phyloP scores from a whole-genome alignment of 2,888 invertebrate species.

The Caenorhabditis sp. region DNA sequence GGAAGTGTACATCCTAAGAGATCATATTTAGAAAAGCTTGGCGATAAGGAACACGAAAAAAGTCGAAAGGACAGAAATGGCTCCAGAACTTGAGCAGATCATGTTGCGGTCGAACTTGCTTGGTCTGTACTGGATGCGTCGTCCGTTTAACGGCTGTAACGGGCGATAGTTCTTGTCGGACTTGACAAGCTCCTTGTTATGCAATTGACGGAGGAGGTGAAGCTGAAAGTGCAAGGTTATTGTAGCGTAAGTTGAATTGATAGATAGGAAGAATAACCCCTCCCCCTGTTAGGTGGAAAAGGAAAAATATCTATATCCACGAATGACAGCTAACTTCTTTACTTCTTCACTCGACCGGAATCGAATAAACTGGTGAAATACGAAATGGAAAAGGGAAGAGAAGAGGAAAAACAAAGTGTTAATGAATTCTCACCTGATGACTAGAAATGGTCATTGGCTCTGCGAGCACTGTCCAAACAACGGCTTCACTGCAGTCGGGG shows the following conservation, averaged over 20 bases:
- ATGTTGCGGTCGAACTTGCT: conserved; percentile 66
- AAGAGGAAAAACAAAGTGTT: conserved; percentile 2
- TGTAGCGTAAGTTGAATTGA: conserved; percentile 15
- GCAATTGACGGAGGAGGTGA: conserved; percentile 67
- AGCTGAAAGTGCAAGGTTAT: conserved; percentile 65
- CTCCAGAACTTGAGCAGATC: conserved; percentile 62
- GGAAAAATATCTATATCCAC: neutral
- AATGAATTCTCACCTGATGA: conserved; percentile 58
- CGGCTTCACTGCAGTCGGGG: conserved; percentile 80
- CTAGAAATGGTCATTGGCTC: conserved; percentile 79
- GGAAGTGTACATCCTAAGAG: conserved; percentile 42
- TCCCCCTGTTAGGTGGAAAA: too few species aligned
- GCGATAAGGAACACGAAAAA: conserved; percentile 24
- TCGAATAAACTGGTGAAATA: too few species aligned
- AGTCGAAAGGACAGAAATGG: conserved; percentile 17
- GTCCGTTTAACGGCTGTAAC: conserved; percentile 79
- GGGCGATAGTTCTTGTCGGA: conserved; percentile 77
- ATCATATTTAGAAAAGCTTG: conserved; percentile 40
- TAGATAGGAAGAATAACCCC: neutral
- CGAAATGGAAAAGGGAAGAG: neutral
- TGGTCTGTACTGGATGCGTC: conserved; percentile 76
- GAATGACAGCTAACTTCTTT: conserved; percentile 16
- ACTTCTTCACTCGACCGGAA: conserved; percentile 18
- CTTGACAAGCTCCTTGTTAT: conserved; percentile 49
- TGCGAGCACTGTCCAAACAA: conserved; percentile 81